Percentiles rank a stretch among this genome's conserved stretches.
phyloP scores from a whole-genome alignment of 2,113 vertebrate genomes.

The Cephalopterus ornatus region DNA sequence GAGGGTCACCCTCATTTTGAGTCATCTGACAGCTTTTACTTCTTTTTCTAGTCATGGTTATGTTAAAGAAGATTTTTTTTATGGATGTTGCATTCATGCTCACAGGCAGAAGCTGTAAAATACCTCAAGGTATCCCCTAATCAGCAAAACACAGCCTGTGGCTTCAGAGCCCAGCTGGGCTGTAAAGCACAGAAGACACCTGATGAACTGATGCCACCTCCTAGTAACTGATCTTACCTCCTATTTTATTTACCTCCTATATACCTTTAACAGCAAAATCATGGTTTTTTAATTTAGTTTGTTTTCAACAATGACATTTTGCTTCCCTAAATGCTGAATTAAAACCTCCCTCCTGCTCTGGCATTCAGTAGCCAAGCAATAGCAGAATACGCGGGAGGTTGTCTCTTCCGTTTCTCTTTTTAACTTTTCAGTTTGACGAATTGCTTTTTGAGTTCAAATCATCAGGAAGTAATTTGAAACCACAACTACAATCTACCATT shows the following conservation, averaged over 20 bases:
- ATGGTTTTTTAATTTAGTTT: too few relatives aligned
- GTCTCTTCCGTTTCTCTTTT: neutral
- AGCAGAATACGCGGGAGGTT: neutral
- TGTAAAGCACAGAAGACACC: neutral
- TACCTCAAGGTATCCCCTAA: neutral
- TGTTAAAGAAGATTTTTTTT: neutral
- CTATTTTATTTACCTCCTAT: too few relatives aligned
- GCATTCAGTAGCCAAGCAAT: neutral
- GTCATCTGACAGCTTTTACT: neutral
- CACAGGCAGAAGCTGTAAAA: neutral
- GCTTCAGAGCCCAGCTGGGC: neutral
- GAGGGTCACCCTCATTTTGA: neutral
- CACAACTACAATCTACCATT: accelerated
- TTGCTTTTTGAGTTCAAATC: neutral
- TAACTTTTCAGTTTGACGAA: neutral
- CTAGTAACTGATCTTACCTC: neutral
- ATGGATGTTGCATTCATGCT: neutral
- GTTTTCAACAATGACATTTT: neutral
- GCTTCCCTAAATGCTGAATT: neutral
- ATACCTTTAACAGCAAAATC: neutral
- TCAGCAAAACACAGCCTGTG: neutral
- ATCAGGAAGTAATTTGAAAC: neutral
- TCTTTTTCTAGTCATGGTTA: neutral
- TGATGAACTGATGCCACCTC: neutral
- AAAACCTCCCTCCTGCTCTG: neutral